Evolutionary conservation across 2,113 vertebrate species (phyloP).

Genomic region (Spea multiplicata): DNA sequence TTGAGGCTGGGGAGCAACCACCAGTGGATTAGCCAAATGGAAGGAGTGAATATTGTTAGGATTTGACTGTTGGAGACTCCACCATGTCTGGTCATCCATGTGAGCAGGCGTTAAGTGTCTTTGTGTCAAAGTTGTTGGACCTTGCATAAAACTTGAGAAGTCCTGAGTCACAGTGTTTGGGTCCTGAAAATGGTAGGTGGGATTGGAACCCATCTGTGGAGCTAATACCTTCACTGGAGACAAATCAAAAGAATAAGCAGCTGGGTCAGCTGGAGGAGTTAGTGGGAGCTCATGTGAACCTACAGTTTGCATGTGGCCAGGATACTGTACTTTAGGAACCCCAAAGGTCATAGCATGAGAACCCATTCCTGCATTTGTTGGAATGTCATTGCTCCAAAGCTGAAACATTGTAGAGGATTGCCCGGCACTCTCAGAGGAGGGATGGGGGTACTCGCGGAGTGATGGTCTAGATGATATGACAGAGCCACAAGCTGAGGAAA

Average conservation of each 20-base stretch:
- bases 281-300: conserved; percentile 75
- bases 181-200: conserved; percentile 70
- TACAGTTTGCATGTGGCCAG: conserved; percentile 57
- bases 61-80: conserved; percentile 75
- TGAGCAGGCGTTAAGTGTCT: conserved; percentile 65
- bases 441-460: conserved; percentile 64
- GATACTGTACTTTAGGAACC: conserved; percentile 72
- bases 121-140: conserved; percentile 57
- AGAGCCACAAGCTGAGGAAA: conserved; percentile 74
- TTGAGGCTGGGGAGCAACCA: conserved; percentile 77
- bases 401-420: conserved; percentile 75
- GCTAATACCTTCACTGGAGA: conserved; percentile 77
- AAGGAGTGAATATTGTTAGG: conserved; percentile 64
- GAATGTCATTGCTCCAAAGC: conserved; percentile 77
- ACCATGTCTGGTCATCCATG: conserved; percentile 75
- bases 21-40: conserved; percentile 70
- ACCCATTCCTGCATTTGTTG: conserved; percentile 64
- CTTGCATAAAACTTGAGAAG: conserved; percentile 73
- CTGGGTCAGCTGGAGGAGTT: conserved; percentile 76
- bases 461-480: conserved; percentile 64
- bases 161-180: conserved; percentile 69
- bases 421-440: conserved; percentile 67
- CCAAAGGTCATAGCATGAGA: conserved; percentile 76
- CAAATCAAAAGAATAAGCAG: conserved; percentile 77
- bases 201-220: conserved; percentile 61